Percentiles rank a stretch among this genome's conserved stretches.
Evolutionary conservation across 1,140 invertebrate genomes (phyloP).

Genomic region (Platyura marginata): DNA sequence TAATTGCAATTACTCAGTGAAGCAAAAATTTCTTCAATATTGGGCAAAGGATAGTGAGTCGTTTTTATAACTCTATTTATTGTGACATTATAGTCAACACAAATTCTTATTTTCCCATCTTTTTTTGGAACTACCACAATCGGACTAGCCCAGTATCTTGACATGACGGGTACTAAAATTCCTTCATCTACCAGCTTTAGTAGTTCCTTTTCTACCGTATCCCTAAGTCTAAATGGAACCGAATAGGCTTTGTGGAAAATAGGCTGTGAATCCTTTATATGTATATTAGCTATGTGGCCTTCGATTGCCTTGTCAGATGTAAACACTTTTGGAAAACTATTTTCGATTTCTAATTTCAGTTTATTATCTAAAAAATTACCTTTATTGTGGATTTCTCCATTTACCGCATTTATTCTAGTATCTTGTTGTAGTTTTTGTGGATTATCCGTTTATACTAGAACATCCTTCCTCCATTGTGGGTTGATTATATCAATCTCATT

Average conservation of each 20-base stretch:
- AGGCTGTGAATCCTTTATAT: not conserved
- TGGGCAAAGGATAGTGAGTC: conserved; percentile 5
- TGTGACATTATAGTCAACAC: conserved; percentile 9
- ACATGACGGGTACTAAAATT: not conserved
- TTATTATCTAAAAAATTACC: not conserved
- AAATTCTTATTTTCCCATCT: conserved; percentile 12
- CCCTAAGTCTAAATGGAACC: not conserved
- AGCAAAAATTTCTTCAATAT: conserved; percentile 4
- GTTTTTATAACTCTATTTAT: conserved; percentile 4
- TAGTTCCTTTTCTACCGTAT: not conserved
- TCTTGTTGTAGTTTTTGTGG: too few relatives aligned
- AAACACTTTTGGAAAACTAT: not conserved
- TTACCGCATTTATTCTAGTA: too few relatives aligned
- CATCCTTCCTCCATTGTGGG: not conserved
- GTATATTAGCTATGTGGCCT: not conserved
- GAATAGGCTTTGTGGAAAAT: not conserved
- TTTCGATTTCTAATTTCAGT: not conserved
- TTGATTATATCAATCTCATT: not conserved
- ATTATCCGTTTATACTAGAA: too few relatives aligned
- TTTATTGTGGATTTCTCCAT: too few relatives aligned
- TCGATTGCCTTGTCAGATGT: not conserved
- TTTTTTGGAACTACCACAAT: conserved; percentile 20
- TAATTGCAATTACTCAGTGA: not conserved
- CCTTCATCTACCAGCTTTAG: not conserved
- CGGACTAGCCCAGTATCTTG: conserved; percentile 21